These are phyloP conservation scores for Coenobita brevimanus DNA, from an alignment of 1,140 invertebrate species.

Conservation along the genomic window DNA sequence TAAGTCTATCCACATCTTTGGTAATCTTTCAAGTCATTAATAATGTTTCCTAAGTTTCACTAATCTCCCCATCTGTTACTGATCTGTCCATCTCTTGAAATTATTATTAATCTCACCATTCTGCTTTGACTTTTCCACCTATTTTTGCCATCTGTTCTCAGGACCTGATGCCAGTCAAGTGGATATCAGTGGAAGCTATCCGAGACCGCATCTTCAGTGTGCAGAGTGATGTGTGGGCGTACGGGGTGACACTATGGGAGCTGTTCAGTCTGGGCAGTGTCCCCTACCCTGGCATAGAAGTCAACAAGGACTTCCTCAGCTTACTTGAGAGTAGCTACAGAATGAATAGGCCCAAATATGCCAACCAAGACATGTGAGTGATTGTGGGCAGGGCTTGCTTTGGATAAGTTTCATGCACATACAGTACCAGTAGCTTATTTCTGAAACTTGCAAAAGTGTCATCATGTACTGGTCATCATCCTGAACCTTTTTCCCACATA, in stretches of 20 bases:
- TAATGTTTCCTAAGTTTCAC: no score
- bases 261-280: conserved; percentile 74
- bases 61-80: no score
- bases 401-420: no score
- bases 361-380: conserved; percentile 82
- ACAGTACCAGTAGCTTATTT: no score
- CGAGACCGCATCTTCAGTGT: conserved; percentile 73
- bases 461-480: no score
- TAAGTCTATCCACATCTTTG: no score
- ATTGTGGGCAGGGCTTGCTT: neutral
- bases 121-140: no score
- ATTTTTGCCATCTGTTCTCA: conserved; percentile 46
- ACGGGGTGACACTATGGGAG: conserved; percentile 79
- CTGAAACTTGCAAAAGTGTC: no score
- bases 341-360: conserved; percentile 87
- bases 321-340: conserved; percentile 88
- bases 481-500: no score
- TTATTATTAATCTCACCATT: no score
- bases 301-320: conserved; percentile 56
- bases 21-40: no score
- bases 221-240: conserved; percentile 77
- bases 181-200: conserved; percentile 76
- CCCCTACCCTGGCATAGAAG: conserved; percentile 69
- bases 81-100: no score
- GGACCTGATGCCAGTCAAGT: conserved; percentile 76